Evolutionary conservation across 2,888 invertebrate genomes (phyloP), one percentile per base, ranked within the genome.

Genomic region (Automeris io): DNA sequence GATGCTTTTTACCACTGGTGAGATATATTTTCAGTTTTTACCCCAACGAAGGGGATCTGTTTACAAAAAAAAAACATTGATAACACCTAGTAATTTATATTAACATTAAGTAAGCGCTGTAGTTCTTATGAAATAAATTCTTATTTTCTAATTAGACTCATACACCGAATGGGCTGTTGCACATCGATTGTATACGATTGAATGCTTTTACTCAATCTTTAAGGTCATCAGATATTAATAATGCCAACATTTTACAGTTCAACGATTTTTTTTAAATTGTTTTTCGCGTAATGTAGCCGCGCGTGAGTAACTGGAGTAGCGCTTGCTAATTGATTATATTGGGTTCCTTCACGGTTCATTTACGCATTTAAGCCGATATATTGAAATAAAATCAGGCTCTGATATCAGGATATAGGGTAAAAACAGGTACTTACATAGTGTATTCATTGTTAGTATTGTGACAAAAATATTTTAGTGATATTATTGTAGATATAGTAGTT

Each of bases 1-100:
- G 86, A 80, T 80, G 73, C 70, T 74, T 70, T 79, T 78, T 79
- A 70, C 82, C 85, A 70, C 73, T 73, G 79, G 79, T 67, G 74
- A 76, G 82, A 65, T 71, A 62, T 85, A 85, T 81, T 82, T 82
- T 75, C 61, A 61, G 66, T 63, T 63, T 70, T 65, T 51, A 46
- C 49, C 37, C 36, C 21, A 37, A 44, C 45, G 54, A 51, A 42
- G 41, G 36, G 40, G 38, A 38, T 40, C 31, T 35, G 41, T 37
- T 39, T 37, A 38, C 40, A 37, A 29, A 5, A 22, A 19, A 35
- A 42, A 22, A 11, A 24, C 19, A 37, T 26, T 8, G 40, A 44
- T 12, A 18, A 4, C 13, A 23, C 22, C 18, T 11, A 7, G 5
- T 37, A 23, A 18, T 22, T 22, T 8, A 16, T 5, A 11, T 29